These are phyloP conservation scores for Myotis daubentonii DNA, from an alignment of 2,797 vertebrate species.

Conservation along the genomic window DNA sequence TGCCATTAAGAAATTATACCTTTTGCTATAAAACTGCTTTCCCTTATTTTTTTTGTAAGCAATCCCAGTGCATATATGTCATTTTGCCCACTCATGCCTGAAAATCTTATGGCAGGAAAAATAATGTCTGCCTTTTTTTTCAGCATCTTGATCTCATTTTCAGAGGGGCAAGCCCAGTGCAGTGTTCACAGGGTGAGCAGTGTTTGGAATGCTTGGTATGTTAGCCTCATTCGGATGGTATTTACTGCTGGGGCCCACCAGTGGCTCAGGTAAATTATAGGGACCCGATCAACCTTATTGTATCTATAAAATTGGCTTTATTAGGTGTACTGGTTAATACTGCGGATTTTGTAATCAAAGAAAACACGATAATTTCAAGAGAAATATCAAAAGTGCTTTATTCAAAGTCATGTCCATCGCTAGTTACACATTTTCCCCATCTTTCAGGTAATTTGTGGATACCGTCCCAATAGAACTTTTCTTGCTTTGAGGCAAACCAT, in stretches of 20 bases:
- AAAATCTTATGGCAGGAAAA: slow-evolving; percentile 67
- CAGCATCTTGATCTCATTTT: slow-evolving; percentile 75
- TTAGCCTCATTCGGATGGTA: neutral
- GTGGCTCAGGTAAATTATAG: slow-evolving; percentile 3
- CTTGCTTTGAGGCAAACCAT: no score
- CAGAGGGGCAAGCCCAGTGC: slow-evolving; percentile 16
- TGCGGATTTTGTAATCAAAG: no score
- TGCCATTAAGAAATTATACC: slow-evolving; percentile 61
- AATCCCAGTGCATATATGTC: slow-evolving; percentile 16
- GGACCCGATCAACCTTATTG: neutral
- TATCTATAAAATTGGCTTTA: neutral
- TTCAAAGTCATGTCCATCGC: no score
- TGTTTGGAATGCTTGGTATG: slow-evolving; percentile 49
- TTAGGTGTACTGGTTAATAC: neutral
- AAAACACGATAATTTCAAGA: no score
- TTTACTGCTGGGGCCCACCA: neutral
- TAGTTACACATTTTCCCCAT: no score
- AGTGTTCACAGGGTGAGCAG: neutral
- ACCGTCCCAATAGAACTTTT: no score
- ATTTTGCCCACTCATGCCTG: slow-evolving; percentile 54
- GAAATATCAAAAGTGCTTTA: no score
- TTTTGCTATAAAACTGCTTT: slow-evolving; percentile 69
- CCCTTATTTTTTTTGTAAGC: slow-evolving; percentile 34
- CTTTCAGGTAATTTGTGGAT: no score
- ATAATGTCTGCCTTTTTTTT: slow-evolving; percentile 59